Conservation (phyloP, 1,140 invertebrate species). For the Ridgeia piscesae region DNA sequence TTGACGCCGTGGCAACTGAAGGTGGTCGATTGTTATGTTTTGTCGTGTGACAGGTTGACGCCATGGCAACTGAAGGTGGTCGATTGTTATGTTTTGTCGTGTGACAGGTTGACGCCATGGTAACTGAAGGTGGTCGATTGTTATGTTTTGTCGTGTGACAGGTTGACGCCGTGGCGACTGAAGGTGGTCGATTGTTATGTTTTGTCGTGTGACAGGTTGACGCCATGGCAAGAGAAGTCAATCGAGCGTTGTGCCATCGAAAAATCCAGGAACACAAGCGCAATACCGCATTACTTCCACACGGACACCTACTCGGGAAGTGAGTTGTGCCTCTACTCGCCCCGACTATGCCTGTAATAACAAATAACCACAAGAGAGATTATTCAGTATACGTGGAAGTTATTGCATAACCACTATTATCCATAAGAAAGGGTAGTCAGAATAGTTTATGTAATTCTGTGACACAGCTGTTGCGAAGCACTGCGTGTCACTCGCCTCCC, state of each 20-base stretch:
- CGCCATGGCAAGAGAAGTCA: background rate
- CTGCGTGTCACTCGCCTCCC: background rate
- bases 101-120: background rate
- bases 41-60: background rate
- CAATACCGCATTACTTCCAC: background rate
- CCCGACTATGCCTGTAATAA: background rate
- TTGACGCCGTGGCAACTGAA: background rate
- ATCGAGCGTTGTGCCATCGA: background rate
- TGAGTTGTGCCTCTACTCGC: background rate
- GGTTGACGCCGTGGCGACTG: no score
- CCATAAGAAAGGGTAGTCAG: no score
- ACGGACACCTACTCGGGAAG: background rate
- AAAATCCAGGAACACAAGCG: background rate
- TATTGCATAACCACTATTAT: no score
- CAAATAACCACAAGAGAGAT: no score
- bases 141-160: background rate
- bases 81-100: background rate
- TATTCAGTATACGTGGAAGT: no score
- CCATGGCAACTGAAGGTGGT: background rate
- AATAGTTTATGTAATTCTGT: no score
- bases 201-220: background rate
- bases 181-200: background rate
- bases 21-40: background rate
- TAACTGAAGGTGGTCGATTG: background rate
- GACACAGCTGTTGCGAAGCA: no score